These are phyloP conservation scores for Coptodon bakossiorum DNA, from an alignment of 2,113 vertebrate species.

Conservation along the genomic window DNA sequence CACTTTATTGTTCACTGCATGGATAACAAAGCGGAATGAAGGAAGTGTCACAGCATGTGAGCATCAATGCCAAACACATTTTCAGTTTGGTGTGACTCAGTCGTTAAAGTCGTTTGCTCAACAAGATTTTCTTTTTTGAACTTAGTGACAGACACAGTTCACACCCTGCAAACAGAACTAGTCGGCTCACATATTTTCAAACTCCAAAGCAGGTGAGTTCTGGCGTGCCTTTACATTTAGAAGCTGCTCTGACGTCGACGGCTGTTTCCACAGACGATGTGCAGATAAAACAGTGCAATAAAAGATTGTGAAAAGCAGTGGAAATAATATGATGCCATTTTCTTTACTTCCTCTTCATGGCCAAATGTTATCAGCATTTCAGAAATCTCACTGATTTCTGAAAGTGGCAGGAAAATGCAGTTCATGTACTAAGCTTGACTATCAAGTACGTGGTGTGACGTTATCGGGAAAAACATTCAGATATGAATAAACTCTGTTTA, in stretches of 20 bases:
- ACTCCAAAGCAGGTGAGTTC: background rate
- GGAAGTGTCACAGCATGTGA: background rate
- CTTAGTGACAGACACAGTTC: background rate
- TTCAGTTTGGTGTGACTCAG: background rate
- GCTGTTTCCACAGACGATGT: background rate
- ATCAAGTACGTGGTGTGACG: background rate
- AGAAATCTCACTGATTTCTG: background rate
- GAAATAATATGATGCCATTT: background rate
- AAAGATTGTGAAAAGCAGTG: background rate
- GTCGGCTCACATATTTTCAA: slow-evolving; percentile 3
- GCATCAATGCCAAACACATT: background rate
- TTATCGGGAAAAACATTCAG: background rate
- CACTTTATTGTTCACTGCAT: background rate
- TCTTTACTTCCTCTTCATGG: background rate
- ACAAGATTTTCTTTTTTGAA: background rate
- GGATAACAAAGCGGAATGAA: background rate
- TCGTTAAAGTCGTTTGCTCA: background rate
- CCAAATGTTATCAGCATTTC: background rate
- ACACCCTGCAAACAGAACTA: background rate
- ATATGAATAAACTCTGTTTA: background rate
- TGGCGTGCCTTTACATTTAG: background rate
- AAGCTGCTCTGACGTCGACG: background rate
- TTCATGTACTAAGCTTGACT: background rate
- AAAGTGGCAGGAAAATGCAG: background rate
- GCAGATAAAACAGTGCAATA: background rate